Evolutionary conservation across 1,140 invertebrate species (phyloP).

Genomic region (Anagrus nilaparvatae): DNA sequence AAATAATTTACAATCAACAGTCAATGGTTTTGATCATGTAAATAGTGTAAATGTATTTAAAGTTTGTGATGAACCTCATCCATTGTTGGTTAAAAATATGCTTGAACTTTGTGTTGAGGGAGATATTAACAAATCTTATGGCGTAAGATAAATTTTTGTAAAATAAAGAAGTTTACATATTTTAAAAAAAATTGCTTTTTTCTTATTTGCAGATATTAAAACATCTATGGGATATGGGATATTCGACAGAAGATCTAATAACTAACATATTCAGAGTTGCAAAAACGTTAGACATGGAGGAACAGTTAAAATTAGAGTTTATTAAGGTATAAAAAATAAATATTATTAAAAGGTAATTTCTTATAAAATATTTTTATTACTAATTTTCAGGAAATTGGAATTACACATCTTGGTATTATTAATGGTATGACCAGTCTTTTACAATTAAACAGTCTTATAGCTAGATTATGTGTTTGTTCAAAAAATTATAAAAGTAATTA

Average conservation of each 20-base stretch:
- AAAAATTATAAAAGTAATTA: slow-evolving; percentile 12
- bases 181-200: neutral
- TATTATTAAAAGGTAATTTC: neutral
- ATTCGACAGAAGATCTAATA: slow-evolving; percentile 94
- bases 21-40: slow-evolving; percentile 87
- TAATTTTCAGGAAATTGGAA: slow-evolving; percentile 73
- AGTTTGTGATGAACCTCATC: slow-evolving; percentile 99
- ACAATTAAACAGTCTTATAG: slow-evolving; percentile 82
- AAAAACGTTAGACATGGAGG: slow-evolving; percentile 74
- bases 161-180: slow-evolving; percentile 1
- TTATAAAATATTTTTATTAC: slow-evolving; percentile 16
- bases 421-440: slow-evolving; percentile 81
- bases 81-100: slow-evolving; percentile 87
- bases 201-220: slow-evolving; percentile 55
- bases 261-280: slow-evolving; percentile 88
- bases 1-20: slow-evolving; percentile 97
- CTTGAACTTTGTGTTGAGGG: slow-evolving; percentile 71
- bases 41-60: slow-evolving; percentile 97
- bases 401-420: slow-evolving; percentile 81
- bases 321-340: slow-evolving; percentile 54
- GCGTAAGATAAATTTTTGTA: slow-evolving; percentile 40
- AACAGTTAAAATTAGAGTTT: slow-evolving; percentile 76
- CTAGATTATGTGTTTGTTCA: slow-evolving; percentile 58
- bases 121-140: slow-evolving; percentile 81
- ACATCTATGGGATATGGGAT: slow-evolving; percentile 86